These are phyloP conservation scores for Tenualosa ilisha DNA, from an alignment of 2,797 vertebrate species.

Conservation along the genomic window DNA sequence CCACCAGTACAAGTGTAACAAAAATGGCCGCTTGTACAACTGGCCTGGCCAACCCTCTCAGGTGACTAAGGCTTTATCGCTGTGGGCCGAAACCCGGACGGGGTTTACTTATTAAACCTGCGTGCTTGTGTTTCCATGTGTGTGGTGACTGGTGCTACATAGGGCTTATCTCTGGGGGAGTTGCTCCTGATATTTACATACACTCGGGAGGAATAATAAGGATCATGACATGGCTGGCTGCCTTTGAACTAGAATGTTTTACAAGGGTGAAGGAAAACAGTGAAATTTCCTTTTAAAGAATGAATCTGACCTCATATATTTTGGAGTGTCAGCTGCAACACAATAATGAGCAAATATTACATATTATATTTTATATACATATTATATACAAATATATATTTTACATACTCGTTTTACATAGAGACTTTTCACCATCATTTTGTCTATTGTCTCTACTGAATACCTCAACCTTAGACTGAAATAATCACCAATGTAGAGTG, in stretches of 20 bases:
- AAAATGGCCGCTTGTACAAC: slow-evolving; percentile 35
- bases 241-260: not conserved
- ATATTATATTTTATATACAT: too few relatives aligned
- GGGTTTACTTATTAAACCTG: slow-evolving; percentile 74
- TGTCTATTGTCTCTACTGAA: not conserved
- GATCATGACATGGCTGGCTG: slow-evolving; percentile 12
- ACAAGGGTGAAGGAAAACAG: not conserved
- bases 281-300: not conserved
- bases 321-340: not conserved
- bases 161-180: slow-evolving; percentile 54
- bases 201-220: slow-evolving; percentile 14
- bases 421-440: too few relatives aligned
- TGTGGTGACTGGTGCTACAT: slow-evolving; percentile 46
- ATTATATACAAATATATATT: too few relatives aligned
- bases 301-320: not conserved
- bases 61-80: slow-evolving; percentile 20
- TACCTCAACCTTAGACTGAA: not conserved
- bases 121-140: slow-evolving; percentile 44
- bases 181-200: slow-evolving; percentile 40
- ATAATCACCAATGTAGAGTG: not conserved
- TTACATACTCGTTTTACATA: too few relatives aligned
- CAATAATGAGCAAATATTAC: not conserved
- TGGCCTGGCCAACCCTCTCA: slow-evolving; percentile 8
- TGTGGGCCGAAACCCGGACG: slow-evolving; percentile 52
- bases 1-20: not conserved